A percentile compares a stretch with the other conserved stretches of the same genome.
Evolutionary conservation across 2,888 invertebrate species (phyloP).

Genomic region (Pogonocherus hispidulus): DNA sequence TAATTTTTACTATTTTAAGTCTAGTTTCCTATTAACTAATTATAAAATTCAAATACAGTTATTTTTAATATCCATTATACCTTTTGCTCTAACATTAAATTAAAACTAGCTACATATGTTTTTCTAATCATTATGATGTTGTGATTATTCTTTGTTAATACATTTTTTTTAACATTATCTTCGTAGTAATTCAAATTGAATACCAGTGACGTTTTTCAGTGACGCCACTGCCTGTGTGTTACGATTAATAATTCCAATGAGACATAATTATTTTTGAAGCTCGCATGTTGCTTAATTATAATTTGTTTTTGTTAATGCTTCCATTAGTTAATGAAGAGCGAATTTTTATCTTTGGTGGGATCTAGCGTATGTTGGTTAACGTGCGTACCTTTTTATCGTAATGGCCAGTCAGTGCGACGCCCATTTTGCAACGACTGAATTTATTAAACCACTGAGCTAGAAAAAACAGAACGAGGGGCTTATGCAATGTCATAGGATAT

Average conservation of each 20-base stretch:
- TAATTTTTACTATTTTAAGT: too few species aligned
- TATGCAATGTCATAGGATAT: background rate
- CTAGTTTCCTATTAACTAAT: too few species aligned
- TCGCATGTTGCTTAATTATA: conserved; percentile 5
- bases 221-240: too few species aligned
- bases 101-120: too few species aligned
- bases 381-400: background rate
- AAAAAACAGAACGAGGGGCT: background rate
- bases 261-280: conserved; percentile 10
- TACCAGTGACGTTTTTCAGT: too few species aligned
- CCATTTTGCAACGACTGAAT: background rate
- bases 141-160: too few species aligned
- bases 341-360: background rate
- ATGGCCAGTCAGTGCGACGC: background rate
- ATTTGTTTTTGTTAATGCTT: conserved; percentile 7
- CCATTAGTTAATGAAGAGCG: conserved; percentile 24
- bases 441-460: background rate
- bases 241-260: background rate
- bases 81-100: too few species aligned
- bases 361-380: background rate
- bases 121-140: too few species aligned
- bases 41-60: too few species aligned
- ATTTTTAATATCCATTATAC: too few species aligned
- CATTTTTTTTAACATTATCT: too few species aligned
- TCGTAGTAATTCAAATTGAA: too few species aligned